These are phyloP conservation scores for Proales similis DNA, from an alignment of 1,140 invertebrate species.

Conservation along the genomic window DNA sequence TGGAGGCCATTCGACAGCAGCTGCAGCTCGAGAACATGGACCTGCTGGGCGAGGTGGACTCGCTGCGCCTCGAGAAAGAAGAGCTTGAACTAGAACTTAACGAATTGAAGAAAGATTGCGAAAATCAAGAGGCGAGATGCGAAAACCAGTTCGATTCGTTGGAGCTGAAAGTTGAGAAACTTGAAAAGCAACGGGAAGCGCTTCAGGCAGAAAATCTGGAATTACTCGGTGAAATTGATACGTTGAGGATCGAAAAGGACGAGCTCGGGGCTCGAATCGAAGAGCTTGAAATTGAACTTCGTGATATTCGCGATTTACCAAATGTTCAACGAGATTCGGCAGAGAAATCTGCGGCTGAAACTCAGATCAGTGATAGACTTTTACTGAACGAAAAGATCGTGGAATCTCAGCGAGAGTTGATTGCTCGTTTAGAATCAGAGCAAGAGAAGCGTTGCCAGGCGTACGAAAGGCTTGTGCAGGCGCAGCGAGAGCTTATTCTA, in stretches of 20 bases:
- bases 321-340: background rate
- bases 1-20: background rate
- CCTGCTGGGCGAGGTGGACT: background rate
- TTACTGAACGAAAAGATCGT: background rate
- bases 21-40: constrained; percentile 1
- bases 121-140: background rate
- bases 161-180: background rate
- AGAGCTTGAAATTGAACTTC: background rate
- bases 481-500: background rate
- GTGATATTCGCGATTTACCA: background rate
- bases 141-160: background rate
- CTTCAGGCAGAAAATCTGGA: constrained; percentile 29
- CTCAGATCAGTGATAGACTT: background rate
- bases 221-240: constrained; percentile 1
- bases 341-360: background rate
- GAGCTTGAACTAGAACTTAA: background rate
- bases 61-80: background rate
- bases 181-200: background rate
- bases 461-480: background rate
- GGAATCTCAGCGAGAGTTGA: too few relatives aligned
- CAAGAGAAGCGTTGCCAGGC: background rate
- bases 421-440: too few relatives aligned
- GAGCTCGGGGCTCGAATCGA: constrained; percentile 16
- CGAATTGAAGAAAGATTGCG: constrained; percentile 1
- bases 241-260: constrained; percentile 10